Evolutionary conservation across 2,888 invertebrate genomes (phyloP).

Genomic region (Exephanes ischioxanthus): DNA sequence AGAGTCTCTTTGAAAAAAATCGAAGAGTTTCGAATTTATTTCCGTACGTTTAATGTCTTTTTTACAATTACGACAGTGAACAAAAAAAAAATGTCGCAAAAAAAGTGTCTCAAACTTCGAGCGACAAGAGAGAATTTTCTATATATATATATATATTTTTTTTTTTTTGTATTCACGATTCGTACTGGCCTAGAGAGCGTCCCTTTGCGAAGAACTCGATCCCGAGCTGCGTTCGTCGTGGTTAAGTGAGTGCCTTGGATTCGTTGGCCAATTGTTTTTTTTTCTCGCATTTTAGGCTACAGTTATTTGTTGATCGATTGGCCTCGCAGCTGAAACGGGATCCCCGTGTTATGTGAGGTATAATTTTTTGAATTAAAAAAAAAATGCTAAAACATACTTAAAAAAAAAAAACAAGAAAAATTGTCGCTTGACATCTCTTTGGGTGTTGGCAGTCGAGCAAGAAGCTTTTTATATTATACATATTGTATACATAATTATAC

Average conservation of each 20-base stretch:
- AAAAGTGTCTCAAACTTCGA: neutral
- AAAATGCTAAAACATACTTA: constrained; percentile 25
- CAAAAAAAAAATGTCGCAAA: neutral
- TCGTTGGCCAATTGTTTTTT: neutral
- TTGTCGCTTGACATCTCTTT: constrained; percentile 71
- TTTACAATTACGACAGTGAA: no score
- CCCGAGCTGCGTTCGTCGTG: neutral
- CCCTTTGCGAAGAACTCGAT: neutral
- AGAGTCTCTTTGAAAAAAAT: neutral
- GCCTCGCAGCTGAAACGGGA: constrained; percentile 82
- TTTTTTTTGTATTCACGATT: neutral
- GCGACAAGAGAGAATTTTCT: neutral
- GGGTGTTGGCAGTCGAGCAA: constrained; percentile 75
- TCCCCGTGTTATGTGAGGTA: constrained; percentile 81
- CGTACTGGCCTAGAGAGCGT: neutral
- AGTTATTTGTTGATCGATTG: constrained; percentile 69
- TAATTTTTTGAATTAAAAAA: constrained; percentile 36
- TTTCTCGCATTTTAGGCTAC: constrained; percentile 5
- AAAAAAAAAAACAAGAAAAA: constrained; percentile 42
- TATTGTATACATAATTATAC: constrained; percentile 64
- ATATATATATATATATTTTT: neutral
- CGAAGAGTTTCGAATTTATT: neutral
- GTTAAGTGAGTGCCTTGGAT: neutral
- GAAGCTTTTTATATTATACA: constrained; percentile 73
- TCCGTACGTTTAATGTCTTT: no score